Base-by-base conservation (phyloP, 2,888 invertebrate genomes). In the Rhamphomyia laevipes region DNA sequence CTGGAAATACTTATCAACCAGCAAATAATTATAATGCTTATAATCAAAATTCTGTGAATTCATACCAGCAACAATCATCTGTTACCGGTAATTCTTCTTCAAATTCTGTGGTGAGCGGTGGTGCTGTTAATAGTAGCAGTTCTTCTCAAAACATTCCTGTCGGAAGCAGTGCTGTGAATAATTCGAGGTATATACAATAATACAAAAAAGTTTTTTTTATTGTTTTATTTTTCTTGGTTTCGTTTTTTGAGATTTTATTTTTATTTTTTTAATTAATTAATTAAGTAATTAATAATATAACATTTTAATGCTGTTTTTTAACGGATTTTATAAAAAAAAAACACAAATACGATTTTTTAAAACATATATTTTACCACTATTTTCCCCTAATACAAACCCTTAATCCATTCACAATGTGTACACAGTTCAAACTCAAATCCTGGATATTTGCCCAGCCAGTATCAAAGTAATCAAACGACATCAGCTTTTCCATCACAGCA, bases 61-160 rank as follows among this genome's bases (percentile, higher is more conserved):
- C 70, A 50, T 71, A 71, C 58, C 71, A 70, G 55, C 67, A 67
- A 54, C 68, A 66, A 52, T 53, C 42, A 40, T 49, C 49, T 45
- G 46, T 46, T 43, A 41, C 49, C 12, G 50, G 41, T n/a, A 53
- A 45, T 48, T 43, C 51, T n/a, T 48, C 51, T n/a, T 52, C 30
- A 45, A 49, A 51, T n/a, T 40, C 40, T 21, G 40, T 40, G 47
- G 56, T 53, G 48, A 59, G 59, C 52, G 59, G 56, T 42, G 56
- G 58, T 43, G 59, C 59, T 33, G 59, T 59, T 33, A 67, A 65
- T 55, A 62, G 60, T 50, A 58, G 59, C 41, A 61, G 58, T 51
- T 59, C 67, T 52, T 60, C 66, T 55, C 70, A 69, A 65, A 70
- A 68, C 67, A 68, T 70, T 68, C 68, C 70, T 57, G 68, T 65